Evolutionary conservation across 2,888 invertebrate species (phyloP), one percentile per base, ranked within the genome.

Genomic region (Eristalis intricaria): DNA sequence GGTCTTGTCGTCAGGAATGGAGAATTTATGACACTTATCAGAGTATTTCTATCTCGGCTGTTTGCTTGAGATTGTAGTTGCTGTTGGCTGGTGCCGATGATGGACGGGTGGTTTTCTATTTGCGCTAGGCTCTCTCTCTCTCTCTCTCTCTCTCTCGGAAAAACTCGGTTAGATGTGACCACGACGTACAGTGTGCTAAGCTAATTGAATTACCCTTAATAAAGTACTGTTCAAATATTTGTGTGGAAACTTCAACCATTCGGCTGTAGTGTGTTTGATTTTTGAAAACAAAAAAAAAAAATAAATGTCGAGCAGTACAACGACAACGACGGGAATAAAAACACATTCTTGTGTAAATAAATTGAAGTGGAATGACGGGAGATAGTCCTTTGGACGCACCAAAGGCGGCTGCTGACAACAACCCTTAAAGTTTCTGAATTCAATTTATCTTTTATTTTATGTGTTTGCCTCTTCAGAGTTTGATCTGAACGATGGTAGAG

Each of bases 151-250:
- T n/a, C n/a, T n/a, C n/a, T n/a, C n/a, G n/a, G n/a, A 32, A 35
- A 64, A 74, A 74, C 74, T 56, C 64, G 56, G 56, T 35, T 64
- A 64, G 23, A 38, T 66, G 58, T 65, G 74, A 66, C 65, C 65
- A n/a, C 29, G 40, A 0, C 10, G 32, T 38, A 60, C 38, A 23
- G 60, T 32, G 19, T 50, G 61, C 40, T 69, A 69, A 63, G 68
- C 43, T 77, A 77, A 68, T 68, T 68, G 19, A 66, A 76, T 68
- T 68, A 76, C 68, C 68, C 68, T 58, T 29, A 35, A 15, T 22
- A 50, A 43, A 63, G 73, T 69, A 35, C 43, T 69, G 50, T 68
- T 61, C 23, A 77, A 77, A 77, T 77, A 77, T 69, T 77, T 77
- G 60, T 32, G 40, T 32, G 40, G 19, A 65, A 26, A 32, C 35